These are phyloP conservation scores for Metellina segmentata DNA, from an alignment of 2,888 invertebrate species.

Conservation along the genomic window DNA sequence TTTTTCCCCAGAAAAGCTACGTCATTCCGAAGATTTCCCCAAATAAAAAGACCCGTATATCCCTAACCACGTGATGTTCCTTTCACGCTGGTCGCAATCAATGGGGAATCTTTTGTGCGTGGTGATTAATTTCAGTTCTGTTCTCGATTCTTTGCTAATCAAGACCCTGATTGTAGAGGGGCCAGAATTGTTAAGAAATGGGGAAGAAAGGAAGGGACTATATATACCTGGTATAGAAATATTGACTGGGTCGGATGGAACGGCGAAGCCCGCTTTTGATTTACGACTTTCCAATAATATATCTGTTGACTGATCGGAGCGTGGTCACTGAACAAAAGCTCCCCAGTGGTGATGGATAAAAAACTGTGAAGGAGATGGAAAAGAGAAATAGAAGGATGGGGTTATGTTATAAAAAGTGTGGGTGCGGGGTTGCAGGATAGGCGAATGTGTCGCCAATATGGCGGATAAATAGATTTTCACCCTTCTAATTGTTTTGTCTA, in stretches of 20 bases:
- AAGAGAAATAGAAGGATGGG: background rate
- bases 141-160: constrained; percentile 47
- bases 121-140: constrained; percentile 55
- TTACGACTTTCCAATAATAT: constrained; percentile 62
- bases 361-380: constrained; percentile 24
- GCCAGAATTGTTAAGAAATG: constrained; percentile 31
- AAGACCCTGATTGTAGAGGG: constrained; percentile 17
- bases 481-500: too few relatives aligned
- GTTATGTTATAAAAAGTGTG: too few relatives aligned
- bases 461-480: background rate
- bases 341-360: constrained; percentile 34
- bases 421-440: background rate
- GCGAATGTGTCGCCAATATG: background rate
- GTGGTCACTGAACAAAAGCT: constrained; percentile 48
- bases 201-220: constrained; percentile 28
- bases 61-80: constrained; percentile 12
- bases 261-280: constrained; percentile 46
- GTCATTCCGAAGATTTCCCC: background rate
- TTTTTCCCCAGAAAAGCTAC: background rate
- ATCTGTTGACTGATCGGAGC: constrained; percentile 55
- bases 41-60: constrained; percentile 21
- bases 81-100: constrained; percentile 19
- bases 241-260: constrained; percentile 39
- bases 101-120: constrained; percentile 32
- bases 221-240: constrained; percentile 43